Evolutionary conservation across 2,888 invertebrate genomes (phyloP).

Genomic region (Tanytarsus gracilentus): DNA sequence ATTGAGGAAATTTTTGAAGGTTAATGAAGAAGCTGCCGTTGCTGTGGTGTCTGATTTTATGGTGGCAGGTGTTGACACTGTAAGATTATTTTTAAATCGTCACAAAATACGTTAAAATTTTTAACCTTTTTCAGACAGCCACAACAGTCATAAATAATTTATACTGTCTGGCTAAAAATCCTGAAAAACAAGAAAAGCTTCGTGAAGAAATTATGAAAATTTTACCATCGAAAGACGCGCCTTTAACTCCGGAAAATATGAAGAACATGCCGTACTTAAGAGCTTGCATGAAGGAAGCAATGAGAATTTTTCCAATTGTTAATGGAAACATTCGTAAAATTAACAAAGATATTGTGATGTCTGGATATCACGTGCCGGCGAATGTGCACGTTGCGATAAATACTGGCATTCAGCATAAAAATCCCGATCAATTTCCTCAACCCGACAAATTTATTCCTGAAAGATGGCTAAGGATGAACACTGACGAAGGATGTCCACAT

Average conservation of each 20-base stretch:
- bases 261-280: constrained; percentile 52
- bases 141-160: constrained; percentile 49
- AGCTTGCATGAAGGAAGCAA: constrained; percentile 63
- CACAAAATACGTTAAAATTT: neutral
- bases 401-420: neutral
- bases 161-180: constrained; percentile 52
- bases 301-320: constrained; percentile 53
- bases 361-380: constrained; percentile 52
- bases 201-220: constrained; percentile 48
- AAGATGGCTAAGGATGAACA: constrained; percentile 23
- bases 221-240: constrained; percentile 41
- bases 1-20: constrained; percentile 45
- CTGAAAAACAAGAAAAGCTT: constrained; percentile 53
- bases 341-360: constrained; percentile 48
- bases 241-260: constrained; percentile 42
- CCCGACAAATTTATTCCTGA: constrained; percentile 27
- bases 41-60: constrained; percentile 51
- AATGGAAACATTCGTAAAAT: constrained; percentile 50
- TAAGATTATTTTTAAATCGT: constrained; percentile 35
- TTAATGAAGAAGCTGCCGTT: constrained; percentile 45
- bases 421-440: constrained; percentile 15
- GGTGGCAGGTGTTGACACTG: constrained; percentile 52
- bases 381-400: neutral
- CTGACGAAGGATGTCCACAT: constrained; percentile 8
- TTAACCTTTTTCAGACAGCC: constrained; percentile 44